These are phyloP conservation scores for Tyria jacobaeae DNA, from an alignment of 2,888 invertebrate species.

Conservation along the genomic window DNA sequence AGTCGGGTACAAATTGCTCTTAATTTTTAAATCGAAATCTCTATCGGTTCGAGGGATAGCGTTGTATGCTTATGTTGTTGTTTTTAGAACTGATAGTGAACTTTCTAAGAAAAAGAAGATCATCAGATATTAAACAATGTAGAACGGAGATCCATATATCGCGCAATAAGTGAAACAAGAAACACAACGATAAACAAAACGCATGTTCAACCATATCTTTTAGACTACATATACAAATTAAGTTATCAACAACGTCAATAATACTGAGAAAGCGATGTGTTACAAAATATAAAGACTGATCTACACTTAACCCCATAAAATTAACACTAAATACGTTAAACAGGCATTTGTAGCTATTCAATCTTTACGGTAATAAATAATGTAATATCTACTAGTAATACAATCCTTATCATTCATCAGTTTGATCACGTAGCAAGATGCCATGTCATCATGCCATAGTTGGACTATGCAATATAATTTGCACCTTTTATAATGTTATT, in stretches of 20 bases:
- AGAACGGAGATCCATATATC: neutral
- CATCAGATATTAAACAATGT: neutral
- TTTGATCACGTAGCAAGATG: neutral
- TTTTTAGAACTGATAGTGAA: too few species aligned
- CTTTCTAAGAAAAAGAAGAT: too few species aligned
- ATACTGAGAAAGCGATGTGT: conserved; percentile 2
- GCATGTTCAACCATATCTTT: neutral
- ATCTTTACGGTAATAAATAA: neutral
- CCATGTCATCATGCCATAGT: neutral
- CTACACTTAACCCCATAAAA: neutral
- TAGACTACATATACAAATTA: neutral
- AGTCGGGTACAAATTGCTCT: too few species aligned
- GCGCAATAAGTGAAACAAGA: neutral
- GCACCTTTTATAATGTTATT: neutral
- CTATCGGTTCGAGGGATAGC: too few species aligned
- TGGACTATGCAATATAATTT: too few species aligned
- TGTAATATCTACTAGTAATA: neutral
- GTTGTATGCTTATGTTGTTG: too few species aligned
- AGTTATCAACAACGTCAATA: conserved; percentile 4
- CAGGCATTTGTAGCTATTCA: neutral
- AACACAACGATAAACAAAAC: conserved; percentile 1
- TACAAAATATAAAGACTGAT: conserved; percentile 1
- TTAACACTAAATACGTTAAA: too few species aligned
- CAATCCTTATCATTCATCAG: neutral
- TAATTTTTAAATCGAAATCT: too few species aligned